Conservation (phyloP, 2,888 invertebrate species). For the Tillus elongatus region DNA sequence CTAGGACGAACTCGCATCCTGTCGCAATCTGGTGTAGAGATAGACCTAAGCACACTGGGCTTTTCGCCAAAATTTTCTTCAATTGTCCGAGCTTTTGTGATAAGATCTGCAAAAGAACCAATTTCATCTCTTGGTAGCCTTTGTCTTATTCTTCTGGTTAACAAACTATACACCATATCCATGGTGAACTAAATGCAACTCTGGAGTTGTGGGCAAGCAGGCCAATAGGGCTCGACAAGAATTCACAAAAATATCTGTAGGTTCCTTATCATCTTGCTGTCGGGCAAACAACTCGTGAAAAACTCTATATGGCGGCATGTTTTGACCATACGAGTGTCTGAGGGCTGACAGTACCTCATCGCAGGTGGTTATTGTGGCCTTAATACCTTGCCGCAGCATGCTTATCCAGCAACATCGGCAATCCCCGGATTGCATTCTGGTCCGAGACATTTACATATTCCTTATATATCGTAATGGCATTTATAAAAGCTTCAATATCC, state of each 20-base stretch:
- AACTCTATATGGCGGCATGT: too few relatives aligned
- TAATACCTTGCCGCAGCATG: too few relatives aligned
- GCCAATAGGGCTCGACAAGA: constrained; percentile 11
- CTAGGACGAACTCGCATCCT: too few relatives aligned
- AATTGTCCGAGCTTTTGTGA: constrained; percentile 11
- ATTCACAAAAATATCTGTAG: constrained; percentile 14
- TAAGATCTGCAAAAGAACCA: constrained; percentile 7
- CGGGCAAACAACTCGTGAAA: too few relatives aligned
- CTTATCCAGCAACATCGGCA: constrained; percentile 22
- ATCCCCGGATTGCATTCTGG: constrained; percentile 19
- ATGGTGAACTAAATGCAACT: constrained; percentile 7
- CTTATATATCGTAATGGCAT: constrained; percentile 21
- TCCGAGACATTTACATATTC: constrained; percentile 21
- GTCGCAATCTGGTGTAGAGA: too few relatives aligned
- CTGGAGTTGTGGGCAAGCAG: constrained; percentile 8
- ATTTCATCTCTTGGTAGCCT: constrained; percentile 9
- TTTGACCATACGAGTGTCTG: constrained; percentile 10
- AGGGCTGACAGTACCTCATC: constrained; percentile 16
- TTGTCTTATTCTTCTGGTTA: too few relatives aligned
- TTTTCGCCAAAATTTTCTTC: too few relatives aligned
- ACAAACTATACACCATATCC: constrained; percentile 13
- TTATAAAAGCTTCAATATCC: constrained; percentile 23
- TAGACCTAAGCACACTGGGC: too few relatives aligned
- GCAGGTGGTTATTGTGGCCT: constrained; percentile 17
- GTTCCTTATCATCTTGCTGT: constrained; percentile 12